phyloP scores from a whole-genome alignment of 2,797 vertebrate species.

The Hypotaenidia okinawae region DNA sequence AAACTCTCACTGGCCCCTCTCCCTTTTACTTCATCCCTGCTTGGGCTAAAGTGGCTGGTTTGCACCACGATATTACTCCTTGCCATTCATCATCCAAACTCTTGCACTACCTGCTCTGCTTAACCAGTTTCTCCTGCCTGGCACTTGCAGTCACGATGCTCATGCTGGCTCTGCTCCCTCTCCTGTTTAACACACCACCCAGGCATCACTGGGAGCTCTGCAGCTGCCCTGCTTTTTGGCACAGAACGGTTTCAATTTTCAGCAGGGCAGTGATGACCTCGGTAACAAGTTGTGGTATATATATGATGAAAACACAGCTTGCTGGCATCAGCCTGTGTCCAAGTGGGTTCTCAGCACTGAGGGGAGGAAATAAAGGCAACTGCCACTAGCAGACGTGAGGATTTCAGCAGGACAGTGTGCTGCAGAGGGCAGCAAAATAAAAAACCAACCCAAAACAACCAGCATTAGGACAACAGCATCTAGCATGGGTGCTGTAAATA shows the following conservation, averaged over 20 bases:
- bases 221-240: not conserved
- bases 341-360: not conserved
- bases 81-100: not conserved
- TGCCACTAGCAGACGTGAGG: not conserved
- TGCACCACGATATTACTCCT: not conserved
- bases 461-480: not conserved
- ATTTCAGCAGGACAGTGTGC: not conserved
- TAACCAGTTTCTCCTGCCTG: not conserved
- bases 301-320: not conserved
- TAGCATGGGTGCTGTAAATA: not conserved
- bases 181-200: not conserved
- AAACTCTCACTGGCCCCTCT: not conserved
- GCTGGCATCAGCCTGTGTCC: not conserved
- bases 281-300: rapidly evolving
- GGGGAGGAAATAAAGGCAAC: not conserved
- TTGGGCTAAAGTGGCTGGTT: not conserved
- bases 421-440: not conserved
- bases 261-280: not conserved
- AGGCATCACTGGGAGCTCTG: not conserved
- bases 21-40: not conserved
- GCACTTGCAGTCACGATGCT: not conserved
- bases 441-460: not conserved
- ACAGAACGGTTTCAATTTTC: not conserved
- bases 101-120: not conserved
- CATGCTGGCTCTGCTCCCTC: rapidly evolving